Evolutionary conservation across 2,797 vertebrate genomes (phyloP).

Genomic region (Danio aesculapii): DNA sequence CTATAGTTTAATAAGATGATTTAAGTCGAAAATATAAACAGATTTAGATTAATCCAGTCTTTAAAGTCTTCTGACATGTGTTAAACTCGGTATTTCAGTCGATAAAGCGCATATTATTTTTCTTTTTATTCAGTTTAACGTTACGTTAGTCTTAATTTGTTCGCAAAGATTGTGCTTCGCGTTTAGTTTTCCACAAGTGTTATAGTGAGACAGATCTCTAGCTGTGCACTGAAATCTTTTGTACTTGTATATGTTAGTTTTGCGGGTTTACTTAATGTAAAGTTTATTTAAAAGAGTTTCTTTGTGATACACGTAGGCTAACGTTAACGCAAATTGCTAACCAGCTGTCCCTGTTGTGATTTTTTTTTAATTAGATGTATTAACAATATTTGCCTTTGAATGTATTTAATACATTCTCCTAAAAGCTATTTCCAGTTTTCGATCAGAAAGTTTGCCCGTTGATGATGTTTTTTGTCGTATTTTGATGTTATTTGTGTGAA

Average conservation of each 20-base stretch:
- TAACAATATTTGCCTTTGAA: too few species aligned
- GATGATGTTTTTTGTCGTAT: background rate
- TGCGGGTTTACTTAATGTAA: too few species aligned
- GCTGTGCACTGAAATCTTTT: background rate
- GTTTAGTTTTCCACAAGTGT: background rate
- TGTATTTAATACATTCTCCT: too few species aligned
- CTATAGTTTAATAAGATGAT: background rate
- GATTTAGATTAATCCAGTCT: background rate
- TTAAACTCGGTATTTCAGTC: background rate
- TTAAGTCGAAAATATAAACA: background rate
- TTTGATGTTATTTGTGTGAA: background rate
- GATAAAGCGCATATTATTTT: background rate
- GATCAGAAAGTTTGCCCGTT: background rate
- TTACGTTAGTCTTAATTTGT: too few species aligned
- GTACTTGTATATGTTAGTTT: background rate
- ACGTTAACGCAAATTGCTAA: constrained; percentile 4
- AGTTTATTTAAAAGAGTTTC: background rate
- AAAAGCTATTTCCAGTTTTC: too few species aligned
- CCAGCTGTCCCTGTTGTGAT: too few species aligned
- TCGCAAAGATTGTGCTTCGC: background rate
- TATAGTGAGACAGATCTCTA: background rate
- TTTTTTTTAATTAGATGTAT: too few species aligned
- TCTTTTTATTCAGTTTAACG: background rate
- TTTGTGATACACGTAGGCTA: background rate
- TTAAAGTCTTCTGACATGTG: background rate